phyloP scores from a whole-genome alignment of 2,888 invertebrate species.

The Melanotus villosus region DNA sequence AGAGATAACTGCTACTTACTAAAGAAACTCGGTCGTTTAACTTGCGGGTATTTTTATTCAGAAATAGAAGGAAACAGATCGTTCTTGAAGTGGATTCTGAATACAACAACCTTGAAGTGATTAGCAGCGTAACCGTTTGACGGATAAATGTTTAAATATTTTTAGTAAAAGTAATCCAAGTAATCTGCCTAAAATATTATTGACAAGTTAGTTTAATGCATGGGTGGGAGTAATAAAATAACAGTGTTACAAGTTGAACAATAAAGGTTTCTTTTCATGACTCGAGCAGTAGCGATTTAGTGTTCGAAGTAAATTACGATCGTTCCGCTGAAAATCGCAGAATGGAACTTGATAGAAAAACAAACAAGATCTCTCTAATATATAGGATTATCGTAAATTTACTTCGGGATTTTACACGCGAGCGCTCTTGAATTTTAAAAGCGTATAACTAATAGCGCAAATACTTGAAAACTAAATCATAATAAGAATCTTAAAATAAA shows the following conservation, averaged over 20 bases:
- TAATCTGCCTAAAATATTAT: too few relatives aligned
- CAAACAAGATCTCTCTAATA: neutral
- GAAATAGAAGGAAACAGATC: too few relatives aligned
- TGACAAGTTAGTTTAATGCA: too few relatives aligned
- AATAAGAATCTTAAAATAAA: neutral
- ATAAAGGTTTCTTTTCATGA: neutral
- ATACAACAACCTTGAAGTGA: too few relatives aligned
- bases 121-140: too few relatives aligned
- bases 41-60: too few relatives aligned
- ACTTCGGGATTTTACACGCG: neutral
- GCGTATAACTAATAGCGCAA: neutral
- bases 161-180: too few relatives aligned
- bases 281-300: neutral
- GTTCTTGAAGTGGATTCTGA: too few relatives aligned
- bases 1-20: too few relatives aligned
- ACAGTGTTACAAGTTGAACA: neutral
- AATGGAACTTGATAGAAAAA: neutral
- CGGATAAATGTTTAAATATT: too few relatives aligned
- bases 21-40: too few relatives aligned
- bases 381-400: neutral
- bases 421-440: neutral
- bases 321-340: neutral
- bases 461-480: neutral
- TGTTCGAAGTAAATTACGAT: constrained; percentile 1
- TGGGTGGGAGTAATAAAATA: too few relatives aligned